Conservation (phyloP, 2,113 vertebrate species). For the Ia io region DNA sequence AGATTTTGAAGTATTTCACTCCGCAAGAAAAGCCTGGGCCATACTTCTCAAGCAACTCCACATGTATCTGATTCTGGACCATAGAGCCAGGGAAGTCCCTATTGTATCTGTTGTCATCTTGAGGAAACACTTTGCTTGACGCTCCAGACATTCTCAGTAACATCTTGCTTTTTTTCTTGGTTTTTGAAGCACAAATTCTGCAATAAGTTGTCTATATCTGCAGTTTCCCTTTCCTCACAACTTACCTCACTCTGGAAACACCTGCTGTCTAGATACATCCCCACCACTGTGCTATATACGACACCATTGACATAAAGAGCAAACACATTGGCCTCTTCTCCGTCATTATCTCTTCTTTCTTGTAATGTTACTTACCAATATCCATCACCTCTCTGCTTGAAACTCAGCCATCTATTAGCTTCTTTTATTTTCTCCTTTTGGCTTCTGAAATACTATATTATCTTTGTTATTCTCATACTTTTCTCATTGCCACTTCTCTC, state of each 20-base stretch:
- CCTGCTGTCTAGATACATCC: neutral
- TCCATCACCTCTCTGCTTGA: neutral
- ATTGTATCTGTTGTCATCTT: neutral
- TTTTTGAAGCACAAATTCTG: neutral
- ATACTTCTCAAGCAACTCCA: neutral
- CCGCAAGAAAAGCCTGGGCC: neutral
- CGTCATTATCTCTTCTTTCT: neutral
- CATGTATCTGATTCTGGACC: neutral
- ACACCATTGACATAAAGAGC: neutral
- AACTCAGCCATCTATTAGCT: neutral
- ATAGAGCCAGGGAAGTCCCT: neutral
- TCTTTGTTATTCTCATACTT: neutral
- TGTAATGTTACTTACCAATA: too few relatives aligned
- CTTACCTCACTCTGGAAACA: neutral
- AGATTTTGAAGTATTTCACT: neutral
- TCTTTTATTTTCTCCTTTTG: neutral
- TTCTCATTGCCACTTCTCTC: neutral
- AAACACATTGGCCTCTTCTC: neutral
- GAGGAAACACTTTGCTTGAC: neutral
- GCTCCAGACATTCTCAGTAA: neutral
- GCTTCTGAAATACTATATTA: neutral
- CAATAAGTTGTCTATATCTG: neutral
- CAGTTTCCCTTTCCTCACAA: neutral
- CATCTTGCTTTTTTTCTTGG: neutral
- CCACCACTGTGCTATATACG: fast-evolving